Evolutionary conservation across 1,140 invertebrate genomes (phyloP).

Genomic region (Homarus americanus): DNA sequence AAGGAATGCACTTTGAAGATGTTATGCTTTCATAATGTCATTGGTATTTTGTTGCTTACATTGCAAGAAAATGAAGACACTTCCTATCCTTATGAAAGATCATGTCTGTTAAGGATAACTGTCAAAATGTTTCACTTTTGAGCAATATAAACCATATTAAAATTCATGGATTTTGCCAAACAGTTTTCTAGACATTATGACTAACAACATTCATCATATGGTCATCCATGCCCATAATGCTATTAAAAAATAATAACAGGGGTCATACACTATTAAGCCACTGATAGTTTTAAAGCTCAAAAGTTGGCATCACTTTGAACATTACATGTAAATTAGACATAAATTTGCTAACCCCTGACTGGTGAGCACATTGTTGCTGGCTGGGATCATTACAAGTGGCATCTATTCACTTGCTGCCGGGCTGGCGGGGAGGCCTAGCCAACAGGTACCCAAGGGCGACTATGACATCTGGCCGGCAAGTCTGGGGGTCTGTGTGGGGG

Average conservation of each 20-base stretch:
- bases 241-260: background rate
- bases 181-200: background rate
- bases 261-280: background rate
- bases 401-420: conserved; percentile 38
- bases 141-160: background rate
- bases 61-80: background rate
- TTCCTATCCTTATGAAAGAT: background rate
- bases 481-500: background rate
- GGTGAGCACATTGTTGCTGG: conserved; percentile 5
- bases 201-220: background rate
- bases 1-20: background rate
- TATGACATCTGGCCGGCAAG: conserved; percentile 36
- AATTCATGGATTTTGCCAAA: background rate
- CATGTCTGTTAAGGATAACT: background rate
- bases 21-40: background rate
- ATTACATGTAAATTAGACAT: background rate
- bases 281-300: background rate
- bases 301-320: conserved; percentile 6
- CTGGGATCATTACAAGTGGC: conserved; percentile 20
- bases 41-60: background rate
- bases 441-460: conserved; percentile 40
- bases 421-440: conserved; percentile 32
- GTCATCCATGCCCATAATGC: background rate
- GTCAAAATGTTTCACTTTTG: background rate
- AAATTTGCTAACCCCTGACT: background rate